Conservation (phyloP, 2,113 vertebrate species). For the Promerops cafer region DNA sequence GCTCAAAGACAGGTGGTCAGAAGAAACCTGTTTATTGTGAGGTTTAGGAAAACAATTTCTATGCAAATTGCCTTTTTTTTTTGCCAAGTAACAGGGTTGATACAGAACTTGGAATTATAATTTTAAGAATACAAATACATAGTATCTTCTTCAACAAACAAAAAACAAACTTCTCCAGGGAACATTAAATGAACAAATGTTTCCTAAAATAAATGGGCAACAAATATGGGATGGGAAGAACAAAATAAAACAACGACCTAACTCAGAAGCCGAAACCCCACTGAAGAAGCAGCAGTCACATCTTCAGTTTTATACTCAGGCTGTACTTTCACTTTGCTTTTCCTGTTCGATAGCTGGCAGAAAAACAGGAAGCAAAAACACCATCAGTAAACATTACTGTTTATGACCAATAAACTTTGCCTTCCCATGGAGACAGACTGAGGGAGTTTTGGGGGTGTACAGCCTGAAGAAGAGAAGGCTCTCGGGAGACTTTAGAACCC, state of each 20-base stretch:
- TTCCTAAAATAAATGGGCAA: slow-evolving; percentile 4
- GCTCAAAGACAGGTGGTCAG: neutral
- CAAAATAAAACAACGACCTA: neutral
- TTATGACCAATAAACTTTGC: neutral
- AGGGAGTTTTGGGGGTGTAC: neutral
- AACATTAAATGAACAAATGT: neutral
- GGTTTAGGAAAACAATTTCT: slow-evolving; percentile 5
- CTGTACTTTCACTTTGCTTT: slow-evolving; percentile 63
- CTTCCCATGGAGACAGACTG: neutral
- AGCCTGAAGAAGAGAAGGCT: neutral
- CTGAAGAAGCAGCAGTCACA: slow-evolving; percentile 63
- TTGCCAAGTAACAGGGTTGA: neutral
- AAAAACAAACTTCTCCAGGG: neutral
- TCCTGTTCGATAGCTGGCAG: slow-evolving; percentile 67
- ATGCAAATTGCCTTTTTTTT: neutral
- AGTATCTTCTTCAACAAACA: neutral
- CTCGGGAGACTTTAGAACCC: neutral
- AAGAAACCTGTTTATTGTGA: slow-evolving; percentile 58
- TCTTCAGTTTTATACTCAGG: slow-evolving; percentile 30
- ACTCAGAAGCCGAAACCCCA: slow-evolving; percentile 11
- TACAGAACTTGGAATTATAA: neutral
- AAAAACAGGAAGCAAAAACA: neutral
- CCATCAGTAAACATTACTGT: neutral
- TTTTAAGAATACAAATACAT: slow-evolving; percentile 4
- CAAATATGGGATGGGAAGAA: neutral